Evolutionary conservation across 2,113 vertebrate species (phyloP), one percentile per base, ranked within the genome.

Genomic region (Oncorhynchus gorbuscha): DNA sequence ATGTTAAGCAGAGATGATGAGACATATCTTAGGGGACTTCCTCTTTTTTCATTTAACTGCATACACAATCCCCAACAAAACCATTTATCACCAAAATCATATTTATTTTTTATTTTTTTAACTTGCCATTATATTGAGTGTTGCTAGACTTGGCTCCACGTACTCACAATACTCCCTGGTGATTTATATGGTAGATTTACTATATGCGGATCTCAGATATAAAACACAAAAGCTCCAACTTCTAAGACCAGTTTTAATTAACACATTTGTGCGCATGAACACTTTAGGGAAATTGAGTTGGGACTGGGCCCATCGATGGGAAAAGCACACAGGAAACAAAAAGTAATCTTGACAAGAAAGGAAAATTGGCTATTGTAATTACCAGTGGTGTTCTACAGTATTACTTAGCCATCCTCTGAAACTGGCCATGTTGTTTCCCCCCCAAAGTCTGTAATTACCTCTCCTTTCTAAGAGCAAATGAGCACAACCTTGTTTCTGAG

Each of bases 371-470:
- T 69, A 75, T 64, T 79, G 62, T 82, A 85, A 89, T 88, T 85
- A 79, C 71, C 64, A 67, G 76, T 79, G 16, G 69, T 39, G 49
- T 73, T 74, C 72, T 59, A 76, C 67, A 68, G 65, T 77, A 72
- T 74, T 76, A 75, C 51, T 75, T 76, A 67, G 81, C 84, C 77
- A 84, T 81, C 76, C 78, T 79, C 73, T 84, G 73, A 74, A 75
- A 86, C 24, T 22, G 75, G 55, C 67, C 73, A 76, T 71, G 74
- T 75, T 80, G 39, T 45, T 45, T 45, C 81, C 83, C 84, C 72
- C 71, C 30, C n/a, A 65, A 68, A 78, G 74, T 82, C 35, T 77
- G 24, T 81, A 86, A 90, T 87, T 85, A 87, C 69, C 58, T 84
- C 80, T 75, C 30, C 48, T 69, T 74, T 77, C 45, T 49, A 55